Evolutionary conservation across 2,888 invertebrate genomes (phyloP).

Genomic region (Ennomos quercinarius): DNA sequence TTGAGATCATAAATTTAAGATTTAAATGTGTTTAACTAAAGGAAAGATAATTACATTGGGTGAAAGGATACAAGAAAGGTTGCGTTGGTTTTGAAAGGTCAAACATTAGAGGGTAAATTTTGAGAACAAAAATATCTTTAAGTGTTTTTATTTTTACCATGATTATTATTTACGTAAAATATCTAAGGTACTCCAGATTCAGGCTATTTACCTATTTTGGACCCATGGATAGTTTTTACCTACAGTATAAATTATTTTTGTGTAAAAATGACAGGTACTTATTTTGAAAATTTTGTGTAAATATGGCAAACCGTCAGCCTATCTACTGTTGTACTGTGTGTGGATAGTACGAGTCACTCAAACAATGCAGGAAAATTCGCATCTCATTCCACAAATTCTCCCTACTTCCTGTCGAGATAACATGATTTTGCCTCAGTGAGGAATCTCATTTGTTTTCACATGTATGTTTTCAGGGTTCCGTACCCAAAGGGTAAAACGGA

Average conservation of each 20-base stretch:
- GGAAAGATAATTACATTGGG: conserved; percentile 37
- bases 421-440: conserved; percentile 1
- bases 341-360: conserved; percentile 1
- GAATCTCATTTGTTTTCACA: neutral
- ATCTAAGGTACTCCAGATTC: no score
- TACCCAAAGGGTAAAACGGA: no score
- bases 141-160: no score
- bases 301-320: neutral
- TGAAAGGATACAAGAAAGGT: conserved; percentile 13
- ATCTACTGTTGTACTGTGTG: neutral
- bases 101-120: no score
- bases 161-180: no score
- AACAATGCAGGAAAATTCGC: neutral
- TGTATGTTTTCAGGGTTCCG: no score
- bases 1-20: conserved; percentile 24
- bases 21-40: conserved; percentile 33
- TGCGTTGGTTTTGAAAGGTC: neutral
- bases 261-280: no score
- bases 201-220: no score
- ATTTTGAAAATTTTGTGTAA: no score
- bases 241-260: neutral
- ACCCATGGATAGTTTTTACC: neutral
- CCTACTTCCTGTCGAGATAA: conserved; percentile 11
- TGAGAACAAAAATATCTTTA: no score
- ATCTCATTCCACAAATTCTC: conserved; percentile 6